Conservation (phyloP, 1,140 invertebrate species). For the Metaphire vulgaris region DNA sequence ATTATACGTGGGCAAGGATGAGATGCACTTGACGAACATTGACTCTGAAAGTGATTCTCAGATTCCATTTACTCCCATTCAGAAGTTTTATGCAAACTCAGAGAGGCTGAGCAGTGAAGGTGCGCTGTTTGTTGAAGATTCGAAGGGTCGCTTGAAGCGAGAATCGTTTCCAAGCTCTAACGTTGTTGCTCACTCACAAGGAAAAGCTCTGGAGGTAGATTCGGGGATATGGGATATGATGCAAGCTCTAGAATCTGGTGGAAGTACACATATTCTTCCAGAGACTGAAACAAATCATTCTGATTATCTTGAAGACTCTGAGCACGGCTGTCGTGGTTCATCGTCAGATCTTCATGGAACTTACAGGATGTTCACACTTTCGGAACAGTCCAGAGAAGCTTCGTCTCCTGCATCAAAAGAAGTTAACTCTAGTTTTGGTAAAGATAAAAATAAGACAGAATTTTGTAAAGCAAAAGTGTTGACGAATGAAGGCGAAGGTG, state of each 20-base stretch:
- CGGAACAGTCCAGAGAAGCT: neutral
- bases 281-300: neutral
- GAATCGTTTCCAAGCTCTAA: neutral
- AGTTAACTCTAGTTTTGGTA: too few relatives aligned
- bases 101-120: neutral
- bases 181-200: neutral
- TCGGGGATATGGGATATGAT: slow-evolving; percentile 19
- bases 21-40: neutral
- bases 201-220: slow-evolving; percentile 11
- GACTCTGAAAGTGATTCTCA: neutral
- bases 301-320: neutral
- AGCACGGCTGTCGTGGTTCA: neutral
- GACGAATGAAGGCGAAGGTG: neutral
- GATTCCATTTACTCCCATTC: neutral
- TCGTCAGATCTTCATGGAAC: neutral
- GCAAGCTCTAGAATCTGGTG: neutral
- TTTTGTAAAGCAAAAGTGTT: neutral
- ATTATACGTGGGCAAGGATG: neutral
- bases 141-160: neutral
- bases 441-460: neutral
- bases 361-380: slow-evolving; percentile 18
- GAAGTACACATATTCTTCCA: neutral
- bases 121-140: neutral
- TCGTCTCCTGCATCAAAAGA: neutral
- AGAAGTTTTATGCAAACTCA: neutral